Conservation (phyloP, 2,113 vertebrate species). For the Nothobranchius furzeri region DNA sequence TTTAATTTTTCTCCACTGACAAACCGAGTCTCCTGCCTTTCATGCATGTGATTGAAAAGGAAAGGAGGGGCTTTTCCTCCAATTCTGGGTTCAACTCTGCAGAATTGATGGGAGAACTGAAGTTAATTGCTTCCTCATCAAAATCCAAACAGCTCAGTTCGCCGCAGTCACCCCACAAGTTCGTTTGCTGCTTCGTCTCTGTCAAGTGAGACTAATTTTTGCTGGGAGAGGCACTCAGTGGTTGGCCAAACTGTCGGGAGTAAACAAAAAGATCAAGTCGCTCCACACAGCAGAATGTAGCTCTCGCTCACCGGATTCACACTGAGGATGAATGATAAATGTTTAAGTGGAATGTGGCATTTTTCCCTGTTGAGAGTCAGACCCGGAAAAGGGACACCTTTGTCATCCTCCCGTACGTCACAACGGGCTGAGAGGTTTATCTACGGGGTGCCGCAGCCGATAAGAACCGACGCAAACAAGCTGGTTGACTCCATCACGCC, state of each 20-base stretch:
- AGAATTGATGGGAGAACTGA: slow-evolving; percentile 21
- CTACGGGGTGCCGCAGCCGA: slow-evolving; percentile 37
- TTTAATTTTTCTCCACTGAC: slow-evolving; percentile 53
- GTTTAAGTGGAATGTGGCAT: slow-evolving; percentile 39
- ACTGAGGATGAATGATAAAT: slow-evolving; percentile 49
- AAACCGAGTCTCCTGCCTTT: slow-evolving; percentile 25
- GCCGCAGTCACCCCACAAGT: slow-evolving; percentile 22
- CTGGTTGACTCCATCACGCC: slow-evolving; percentile 40
- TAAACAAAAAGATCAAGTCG: slow-evolving; percentile 48
- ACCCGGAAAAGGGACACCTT: slow-evolving; percentile 17
- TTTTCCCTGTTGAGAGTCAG: slow-evolving; percentile 27
- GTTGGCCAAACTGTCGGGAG: slow-evolving; percentile 2
- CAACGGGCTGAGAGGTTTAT: slow-evolving; percentile 34
- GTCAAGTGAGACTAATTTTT: slow-evolving; percentile 48
- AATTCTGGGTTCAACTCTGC: slow-evolving; percentile 11
- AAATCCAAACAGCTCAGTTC: slow-evolving; percentile 35
- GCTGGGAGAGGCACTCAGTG: slow-evolving; percentile 25
- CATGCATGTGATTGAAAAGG: slow-evolving; percentile 26
- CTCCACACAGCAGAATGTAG: neutral
- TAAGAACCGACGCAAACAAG: slow-evolving; percentile 55
- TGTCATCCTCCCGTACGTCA: slow-evolving; percentile 34
- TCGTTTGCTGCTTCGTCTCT: slow-evolving; percentile 38
- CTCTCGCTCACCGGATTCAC: slow-evolving; percentile 18
- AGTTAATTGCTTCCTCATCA: slow-evolving; percentile 51
- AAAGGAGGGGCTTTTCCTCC: neutral